phyloP scores from a whole-genome alignment of 2,888 invertebrate genomes.

The Lapara coniferarum region DNA sequence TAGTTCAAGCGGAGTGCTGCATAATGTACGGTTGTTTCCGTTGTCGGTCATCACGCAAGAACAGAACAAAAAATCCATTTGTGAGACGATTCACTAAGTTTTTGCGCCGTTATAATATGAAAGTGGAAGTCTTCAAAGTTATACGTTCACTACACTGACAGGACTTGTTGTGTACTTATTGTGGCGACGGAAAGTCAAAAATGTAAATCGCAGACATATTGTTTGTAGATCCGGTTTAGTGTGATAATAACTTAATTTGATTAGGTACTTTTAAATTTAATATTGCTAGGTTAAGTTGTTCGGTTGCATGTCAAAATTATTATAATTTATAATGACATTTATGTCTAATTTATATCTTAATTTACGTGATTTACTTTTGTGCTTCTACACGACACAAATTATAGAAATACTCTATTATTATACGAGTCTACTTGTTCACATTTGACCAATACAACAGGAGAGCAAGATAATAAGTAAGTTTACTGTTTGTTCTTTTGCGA shows the following conservation, averaged over 20 bases:
- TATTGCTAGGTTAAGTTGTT: too few relatives aligned
- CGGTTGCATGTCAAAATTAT: too few relatives aligned
- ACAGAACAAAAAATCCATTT: constrained; percentile 51
- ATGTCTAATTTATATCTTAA: too few relatives aligned
- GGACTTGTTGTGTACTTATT: constrained; percentile 36
- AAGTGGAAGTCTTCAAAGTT: constrained; percentile 53
- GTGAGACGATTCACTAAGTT: constrained; percentile 39
- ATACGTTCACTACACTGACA: constrained; percentile 43
- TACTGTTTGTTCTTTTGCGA: too few relatives aligned
- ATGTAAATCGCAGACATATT: constrained; percentile 42
- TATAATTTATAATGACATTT: too few relatives aligned
- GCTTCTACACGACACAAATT: too few relatives aligned
- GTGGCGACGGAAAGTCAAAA: constrained; percentile 33
- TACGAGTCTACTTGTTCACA: too few relatives aligned
- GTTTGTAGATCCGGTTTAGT: constrained; percentile 39
- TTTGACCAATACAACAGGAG: too few relatives aligned
- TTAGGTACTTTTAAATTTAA: neutral
- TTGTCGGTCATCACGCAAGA: constrained; percentile 45
- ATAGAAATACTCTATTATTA: too few relatives aligned
- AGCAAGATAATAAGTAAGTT: too few relatives aligned
- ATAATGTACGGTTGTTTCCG: constrained; percentile 53
- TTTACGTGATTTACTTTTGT: too few relatives aligned
- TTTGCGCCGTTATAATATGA: constrained; percentile 57
- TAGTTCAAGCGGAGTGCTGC: constrained; percentile 49
- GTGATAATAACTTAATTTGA: constrained; percentile 32